Evolutionary conservation across 2,797 vertebrate species (phyloP), one percentile per base, ranked within the genome.

Genomic region (Pelodytes ibericus): DNA sequence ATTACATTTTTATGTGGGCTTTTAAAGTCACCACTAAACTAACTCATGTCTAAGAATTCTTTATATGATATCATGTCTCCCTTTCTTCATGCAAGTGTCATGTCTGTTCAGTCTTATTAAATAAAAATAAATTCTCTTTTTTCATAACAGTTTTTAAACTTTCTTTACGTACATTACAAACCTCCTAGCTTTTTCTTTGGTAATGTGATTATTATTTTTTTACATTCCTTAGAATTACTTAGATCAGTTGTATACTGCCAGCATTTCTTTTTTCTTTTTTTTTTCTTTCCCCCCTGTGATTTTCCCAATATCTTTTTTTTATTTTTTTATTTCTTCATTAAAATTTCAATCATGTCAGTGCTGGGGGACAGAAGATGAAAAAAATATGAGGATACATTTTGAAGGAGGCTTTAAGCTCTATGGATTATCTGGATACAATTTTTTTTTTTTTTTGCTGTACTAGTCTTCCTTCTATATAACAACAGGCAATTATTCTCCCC

Each of bases 251-350:
- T 53, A 69, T 44, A 36, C 47, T 69, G 66, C 65, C 74, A 70
- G 36, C 73, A 63, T 62, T 70, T 70, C 68, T 57, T 13, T 68
- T 18, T 33, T 70, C 68, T 41, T 8, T 69, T 26, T 36, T 20
- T 69, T 53, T 18, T 11, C 22, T 39, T 41, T 39, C 70, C 65
- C n/a, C 59, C 74, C 57, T 20, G 59, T 31, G 74, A 27, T 44
- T 71, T 76, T 57, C 41, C 36, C 66, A 71, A 76, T 58, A 76
- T 76, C 74, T 69, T 70, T 71, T 75, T 75, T 75, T 69, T 75
- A 69, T 70, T 69, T 70, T 71, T 75, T 75, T 75, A 75, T 75
- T 75, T 70, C 65, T 75, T 62, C 66, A 75, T 70, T 75, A 69
- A 75, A 75, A 75, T 75, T 71, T 70, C 75, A 71, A 77, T 77